Evolutionary conservation across 2,113 vertebrate species (phyloP), one percentile per base, ranked within the genome.

Genomic region (Chaetodon trifascialis): DNA sequence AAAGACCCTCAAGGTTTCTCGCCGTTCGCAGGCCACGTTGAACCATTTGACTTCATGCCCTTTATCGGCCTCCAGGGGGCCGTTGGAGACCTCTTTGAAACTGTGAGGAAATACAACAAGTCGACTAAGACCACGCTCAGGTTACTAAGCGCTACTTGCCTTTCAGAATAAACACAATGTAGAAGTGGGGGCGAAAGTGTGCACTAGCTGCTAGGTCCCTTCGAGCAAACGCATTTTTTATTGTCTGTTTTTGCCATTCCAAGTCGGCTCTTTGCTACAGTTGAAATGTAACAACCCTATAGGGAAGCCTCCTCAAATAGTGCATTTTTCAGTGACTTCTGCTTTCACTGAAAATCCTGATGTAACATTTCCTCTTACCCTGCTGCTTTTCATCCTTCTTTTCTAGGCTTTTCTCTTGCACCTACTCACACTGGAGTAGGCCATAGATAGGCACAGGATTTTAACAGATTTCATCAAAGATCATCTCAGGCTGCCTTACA

Each of bases 1-100:
- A 11, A 89, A 89, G 79, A 89, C 90, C 91, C 85, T 89, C 80
- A 90, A 89, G 86, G 83, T 79, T 93, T 87, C 83, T 92, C 80
- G 79, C 82, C 38, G 51, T 78, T 91, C 80, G 85, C 70, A 88
- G 86, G 90, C 91, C 91, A 90, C 68, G 81, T 88, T 86, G 88
- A 90, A 91, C 67, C 73, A 66, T 91, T 91, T 92, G 85, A 91
- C 91, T 90, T 89, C 66, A 80, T 75, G 80, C 69, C 15, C 83
- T 91, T 93, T 91, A 91, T 88, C 54, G 68, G 69, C 83, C 89
- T 89, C 82, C 34, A 7, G 88, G 82, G 88, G 76, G 73, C 73
- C 46, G 46, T 88, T 68, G 64, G 30, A 40, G 65, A 34, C 67
- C 76, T 80, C 86, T 89, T 92, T 88, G 78, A 89, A 89, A 83